Percentiles rank a stretch among this genome's conserved stretches.
phyloP scores from a whole-genome alignment of 2,113 vertebrate genomes.

The Corythornis cristatus region DNA sequence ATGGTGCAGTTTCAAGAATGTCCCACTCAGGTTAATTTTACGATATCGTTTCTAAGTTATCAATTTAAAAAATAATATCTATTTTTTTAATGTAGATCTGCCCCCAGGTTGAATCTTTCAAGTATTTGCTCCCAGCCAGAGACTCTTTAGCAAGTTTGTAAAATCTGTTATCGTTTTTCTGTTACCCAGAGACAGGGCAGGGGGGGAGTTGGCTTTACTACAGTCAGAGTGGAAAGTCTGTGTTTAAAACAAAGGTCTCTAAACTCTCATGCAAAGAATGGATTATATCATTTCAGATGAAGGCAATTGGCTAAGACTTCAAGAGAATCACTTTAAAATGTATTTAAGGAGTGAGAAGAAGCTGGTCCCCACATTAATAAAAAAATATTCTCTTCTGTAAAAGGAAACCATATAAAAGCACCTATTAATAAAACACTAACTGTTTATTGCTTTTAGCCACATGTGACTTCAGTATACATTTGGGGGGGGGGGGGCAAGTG shows the following conservation, averaged over 20 bases:
- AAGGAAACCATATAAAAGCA: neutral
- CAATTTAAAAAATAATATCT: neutral
- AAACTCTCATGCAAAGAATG: neutral
- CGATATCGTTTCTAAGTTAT: neutral
- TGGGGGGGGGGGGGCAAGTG: neutral
- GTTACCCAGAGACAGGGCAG: neutral
- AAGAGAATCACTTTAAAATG: neutral
- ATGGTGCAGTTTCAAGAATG: neutral
- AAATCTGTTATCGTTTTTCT: neutral
- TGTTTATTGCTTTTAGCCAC: neutral
- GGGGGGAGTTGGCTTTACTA: neutral
- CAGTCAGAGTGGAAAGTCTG: neutral
- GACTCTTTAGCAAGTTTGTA: neutral
- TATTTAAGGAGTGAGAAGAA: neutral
- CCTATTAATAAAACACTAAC: neutral
- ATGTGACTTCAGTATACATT: neutral
- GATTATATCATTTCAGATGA: neutral
- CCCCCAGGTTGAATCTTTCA: neutral
- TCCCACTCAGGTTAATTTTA: neutral
- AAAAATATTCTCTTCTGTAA: neutral
- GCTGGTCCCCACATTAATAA: neutral
- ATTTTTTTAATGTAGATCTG: neutral
- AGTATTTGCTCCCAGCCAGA: neutral
- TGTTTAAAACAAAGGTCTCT: neutral
- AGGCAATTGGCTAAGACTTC: neutral